A percentile compares a stretch with the other conserved stretches of the same genome.
Evolutionary conservation across 2,113 vertebrate species (phyloP).

Genomic region (Oncorhynchus masou): DNA sequence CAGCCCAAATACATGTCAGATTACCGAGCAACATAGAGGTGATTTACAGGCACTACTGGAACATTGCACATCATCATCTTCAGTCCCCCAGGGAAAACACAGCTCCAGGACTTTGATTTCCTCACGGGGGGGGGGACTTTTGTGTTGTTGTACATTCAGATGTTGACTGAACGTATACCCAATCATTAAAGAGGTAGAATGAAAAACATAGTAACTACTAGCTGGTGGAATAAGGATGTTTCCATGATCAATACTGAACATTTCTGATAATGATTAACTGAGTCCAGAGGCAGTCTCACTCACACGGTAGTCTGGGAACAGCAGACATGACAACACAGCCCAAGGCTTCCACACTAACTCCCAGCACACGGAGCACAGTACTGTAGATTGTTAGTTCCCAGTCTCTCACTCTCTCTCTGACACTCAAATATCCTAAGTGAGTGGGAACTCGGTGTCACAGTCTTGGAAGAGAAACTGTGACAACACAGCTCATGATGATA

Average conservation of each 20-base stretch:
- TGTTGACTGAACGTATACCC: background rate
- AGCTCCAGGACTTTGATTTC: constrained; percentile 1
- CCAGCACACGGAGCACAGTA: no score
- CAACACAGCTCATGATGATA: no score
- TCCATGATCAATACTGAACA: constrained; percentile 12
- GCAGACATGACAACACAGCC: no score
- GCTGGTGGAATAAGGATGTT: constrained; percentile 12
- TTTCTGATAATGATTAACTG: constrained; percentile 28
- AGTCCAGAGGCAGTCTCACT: background rate
- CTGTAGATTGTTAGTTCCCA: no score
- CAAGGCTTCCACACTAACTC: no score
- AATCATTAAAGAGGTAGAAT: background rate
- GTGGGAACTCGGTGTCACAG: background rate
- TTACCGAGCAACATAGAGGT: background rate
- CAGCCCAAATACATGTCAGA: background rate
- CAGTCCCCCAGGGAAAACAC: background rate
- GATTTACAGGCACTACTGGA: background rate
- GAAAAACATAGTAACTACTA: background rate
- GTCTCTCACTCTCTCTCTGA: no score
- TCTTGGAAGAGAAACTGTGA: no score
- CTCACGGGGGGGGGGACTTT: background rate
- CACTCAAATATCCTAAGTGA: background rate
- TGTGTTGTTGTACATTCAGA: background rate
- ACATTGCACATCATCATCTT: background rate
- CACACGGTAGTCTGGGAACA: no score